Evolutionary conservation across 2,888 invertebrate species (phyloP).

Genomic region (Troides oblongomaculatus): DNA sequence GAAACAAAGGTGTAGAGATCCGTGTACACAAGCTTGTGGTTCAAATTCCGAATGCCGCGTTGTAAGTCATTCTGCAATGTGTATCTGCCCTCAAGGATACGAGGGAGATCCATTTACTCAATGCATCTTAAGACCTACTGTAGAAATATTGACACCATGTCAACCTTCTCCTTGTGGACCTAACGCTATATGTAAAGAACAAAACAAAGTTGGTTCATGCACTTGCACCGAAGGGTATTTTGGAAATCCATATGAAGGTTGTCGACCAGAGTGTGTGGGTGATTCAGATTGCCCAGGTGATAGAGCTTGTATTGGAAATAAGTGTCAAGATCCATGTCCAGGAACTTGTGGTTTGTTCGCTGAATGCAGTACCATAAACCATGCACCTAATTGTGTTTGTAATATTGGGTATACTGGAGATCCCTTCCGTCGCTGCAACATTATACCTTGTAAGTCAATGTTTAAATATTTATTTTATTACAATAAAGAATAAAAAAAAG

Average conservation of each 20-base stretch:
- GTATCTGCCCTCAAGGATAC: conserved; percentile 84
- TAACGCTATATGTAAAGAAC: conserved; percentile 84
- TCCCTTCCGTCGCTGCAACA: conserved; percentile 76
- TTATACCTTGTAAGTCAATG: conserved; percentile 57
- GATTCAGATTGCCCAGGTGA: conserved; percentile 87
- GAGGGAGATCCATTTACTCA: conserved; percentile 83
- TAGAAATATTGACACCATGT: conserved; percentile 82
- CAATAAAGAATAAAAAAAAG: background rate
- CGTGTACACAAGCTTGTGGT: conserved; percentile 87
- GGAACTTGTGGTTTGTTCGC: conserved; percentile 88
- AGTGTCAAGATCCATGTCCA: conserved; percentile 88
- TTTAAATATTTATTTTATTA: conserved; percentile 10
- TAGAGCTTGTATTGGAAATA: conserved; percentile 85
- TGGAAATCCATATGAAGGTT: conserved; percentile 89
- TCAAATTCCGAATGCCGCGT: conserved; percentile 86
- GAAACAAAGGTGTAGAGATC: conserved; percentile 86
- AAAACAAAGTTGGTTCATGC: conserved; percentile 85
- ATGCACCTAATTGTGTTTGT: conserved; percentile 85
- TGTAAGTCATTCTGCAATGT: conserved; percentile 88
- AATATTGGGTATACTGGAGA: conserved; percentile 82
- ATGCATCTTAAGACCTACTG: conserved; percentile 70
- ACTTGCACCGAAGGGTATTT: conserved; percentile 84
- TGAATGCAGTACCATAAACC: conserved; percentile 85
- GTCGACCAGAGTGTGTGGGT: conserved; percentile 86
- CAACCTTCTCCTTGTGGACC: conserved; percentile 86